A percentile compares a stretch with the other conserved stretches of the same genome.
These are phyloP conservation scores for Botia kubotai DNA, from an alignment of 2,797 vertebrate species.

Conservation along the genomic window DNA sequence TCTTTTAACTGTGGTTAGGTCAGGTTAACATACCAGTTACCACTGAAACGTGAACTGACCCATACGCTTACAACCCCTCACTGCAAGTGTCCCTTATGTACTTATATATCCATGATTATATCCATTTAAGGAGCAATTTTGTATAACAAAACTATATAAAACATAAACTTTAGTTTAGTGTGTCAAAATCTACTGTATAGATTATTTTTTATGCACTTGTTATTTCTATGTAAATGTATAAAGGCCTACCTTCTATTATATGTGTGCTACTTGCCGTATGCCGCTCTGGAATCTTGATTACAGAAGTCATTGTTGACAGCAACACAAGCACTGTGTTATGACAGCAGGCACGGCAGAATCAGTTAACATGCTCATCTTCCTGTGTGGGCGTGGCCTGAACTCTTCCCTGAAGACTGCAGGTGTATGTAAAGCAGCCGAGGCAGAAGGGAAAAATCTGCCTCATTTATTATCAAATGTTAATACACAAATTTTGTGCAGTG, in stretches of 20 bases:
- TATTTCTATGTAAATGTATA: neutral
- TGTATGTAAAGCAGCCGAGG: neutral
- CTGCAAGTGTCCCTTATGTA: neutral
- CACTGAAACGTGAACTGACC: neutral
- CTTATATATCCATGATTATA: neutral
- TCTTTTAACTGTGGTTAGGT: neutral
- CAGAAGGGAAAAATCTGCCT: neutral
- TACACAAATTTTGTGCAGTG: neutral
- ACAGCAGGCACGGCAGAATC: conserved; percentile 36
- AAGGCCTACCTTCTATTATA: conserved; percentile 67
- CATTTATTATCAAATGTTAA: neutral
- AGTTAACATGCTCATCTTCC: conserved; percentile 53
- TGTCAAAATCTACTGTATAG: too few relatives aligned
- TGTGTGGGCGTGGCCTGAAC: conserved; percentile 58
- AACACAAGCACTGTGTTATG: neutral
- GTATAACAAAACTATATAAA: too few relatives aligned
- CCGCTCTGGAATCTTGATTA: conserved; percentile 70
- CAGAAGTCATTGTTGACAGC: conserved; percentile 55
- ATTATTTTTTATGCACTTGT: neutral
- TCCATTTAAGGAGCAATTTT: neutral
- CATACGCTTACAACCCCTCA: neutral
- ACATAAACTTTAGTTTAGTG: too few relatives aligned
- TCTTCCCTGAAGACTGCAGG: conserved; percentile 25
- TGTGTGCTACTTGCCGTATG: conserved; percentile 60
- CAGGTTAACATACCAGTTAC: conserved; percentile 35